Evolutionary conservation across 2,797 vertebrate species (phyloP).

Genomic region (Gymnothorax reevesii): DNA sequence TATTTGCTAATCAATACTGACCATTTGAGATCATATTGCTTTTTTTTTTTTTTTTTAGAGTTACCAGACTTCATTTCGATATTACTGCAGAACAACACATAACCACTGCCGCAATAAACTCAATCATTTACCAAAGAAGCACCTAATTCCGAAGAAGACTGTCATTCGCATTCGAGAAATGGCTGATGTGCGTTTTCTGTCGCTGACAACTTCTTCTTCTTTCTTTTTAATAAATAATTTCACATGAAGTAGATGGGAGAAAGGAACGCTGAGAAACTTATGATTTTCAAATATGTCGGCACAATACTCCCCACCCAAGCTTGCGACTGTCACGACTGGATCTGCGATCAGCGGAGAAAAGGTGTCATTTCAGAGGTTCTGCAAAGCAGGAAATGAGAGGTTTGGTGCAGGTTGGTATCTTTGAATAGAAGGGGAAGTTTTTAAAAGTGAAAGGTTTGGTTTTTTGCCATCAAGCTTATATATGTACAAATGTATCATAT

Average conservation of each 20-base stretch:
- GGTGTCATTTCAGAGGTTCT: slow-evolving; percentile 8
- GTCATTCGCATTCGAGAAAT: slow-evolving; percentile 6
- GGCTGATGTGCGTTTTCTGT: neutral
- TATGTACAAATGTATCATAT: slow-evolving; percentile 10
- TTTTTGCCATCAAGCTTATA: slow-evolving; percentile 9
- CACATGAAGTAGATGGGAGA: neutral
- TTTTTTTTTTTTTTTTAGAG: neutral
- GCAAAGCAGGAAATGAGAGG: slow-evolving; percentile 8
- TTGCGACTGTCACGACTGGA: neutral
- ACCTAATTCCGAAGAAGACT: neutral
- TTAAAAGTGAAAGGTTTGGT: slow-evolving; percentile 1
- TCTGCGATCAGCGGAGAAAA: neutral
- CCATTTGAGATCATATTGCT: neutral
- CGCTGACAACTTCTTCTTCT: slow-evolving; percentile 1
- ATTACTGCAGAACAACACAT: slow-evolving; percentile 1
- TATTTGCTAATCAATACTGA: slow-evolving; percentile 48
- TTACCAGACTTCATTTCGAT: neutral
- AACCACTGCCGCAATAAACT: neutral
- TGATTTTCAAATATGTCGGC: slow-evolving; percentile 16
- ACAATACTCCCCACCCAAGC: neutral
- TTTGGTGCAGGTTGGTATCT: neutral
- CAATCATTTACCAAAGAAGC: neutral
- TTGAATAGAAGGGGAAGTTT: slow-evolving; percentile 14
- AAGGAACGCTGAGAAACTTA: slow-evolving; percentile 18
- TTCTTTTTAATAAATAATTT: slow-evolving; percentile 20